Conservation (phyloP, 2,888 invertebrate species). For the Fissipunctia ypsillon region DNA sequence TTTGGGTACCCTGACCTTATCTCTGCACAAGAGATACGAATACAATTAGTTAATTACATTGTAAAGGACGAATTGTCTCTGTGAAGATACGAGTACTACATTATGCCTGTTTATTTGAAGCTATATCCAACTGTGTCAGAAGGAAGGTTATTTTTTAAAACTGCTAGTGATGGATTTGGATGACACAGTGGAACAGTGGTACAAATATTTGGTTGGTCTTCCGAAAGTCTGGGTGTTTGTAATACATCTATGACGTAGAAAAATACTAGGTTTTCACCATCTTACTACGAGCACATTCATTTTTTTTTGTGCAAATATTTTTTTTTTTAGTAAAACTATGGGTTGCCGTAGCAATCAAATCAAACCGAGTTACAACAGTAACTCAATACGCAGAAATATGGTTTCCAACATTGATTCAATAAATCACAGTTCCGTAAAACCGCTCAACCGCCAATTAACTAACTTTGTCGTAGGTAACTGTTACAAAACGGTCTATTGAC, state of each 20-base stretch:
- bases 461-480: conserved; percentile 39
- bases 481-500: conserved; percentile 25
- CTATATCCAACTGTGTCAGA: neutral
- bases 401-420: conserved; percentile 40
- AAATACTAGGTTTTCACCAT: too few relatives aligned
- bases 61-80: conserved; percentile 30
- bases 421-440: conserved; percentile 26
- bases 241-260: neutral
- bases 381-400: conserved; percentile 27
- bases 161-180: neutral
- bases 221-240: neutral
- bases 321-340: neutral
- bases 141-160: neutral
- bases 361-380: conserved; percentile 13
- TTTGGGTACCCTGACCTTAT: conserved; percentile 37
- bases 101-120: neutral
- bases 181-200: neutral
- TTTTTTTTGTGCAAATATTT: neutral
- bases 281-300: neutral
- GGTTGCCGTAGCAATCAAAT: neutral
- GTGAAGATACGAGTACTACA: conserved; percentile 3
- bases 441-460: conserved; percentile 52
- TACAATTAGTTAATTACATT: conserved; percentile 60
- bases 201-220: neutral
- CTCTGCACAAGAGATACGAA: conserved; percentile 38